Conservation (phyloP, 2,888 invertebrate genomes). For the Perdita meconis region DNA sequence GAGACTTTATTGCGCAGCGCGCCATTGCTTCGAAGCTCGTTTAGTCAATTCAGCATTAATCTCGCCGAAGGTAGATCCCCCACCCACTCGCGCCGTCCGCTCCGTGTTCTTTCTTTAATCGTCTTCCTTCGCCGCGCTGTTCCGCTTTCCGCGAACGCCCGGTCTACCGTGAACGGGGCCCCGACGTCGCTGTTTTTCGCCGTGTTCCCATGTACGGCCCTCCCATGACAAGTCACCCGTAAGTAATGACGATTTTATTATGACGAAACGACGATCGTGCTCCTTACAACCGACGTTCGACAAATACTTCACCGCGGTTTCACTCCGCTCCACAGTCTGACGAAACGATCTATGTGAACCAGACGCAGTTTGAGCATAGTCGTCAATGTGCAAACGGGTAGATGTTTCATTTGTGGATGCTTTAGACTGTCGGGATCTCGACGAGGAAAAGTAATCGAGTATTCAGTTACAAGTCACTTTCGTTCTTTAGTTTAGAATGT, state of each 20-base stretch:
- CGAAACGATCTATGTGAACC: too few species aligned
- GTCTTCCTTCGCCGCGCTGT: conserved; percentile 9
- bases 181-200: not conserved
- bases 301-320: conserved; percentile 10
- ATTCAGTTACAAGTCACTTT: too few species aligned
- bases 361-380: too few species aligned
- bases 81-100: conserved; percentile 15
- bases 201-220: conserved; percentile 15
- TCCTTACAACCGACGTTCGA: too few species aligned
- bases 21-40: conserved; percentile 57
- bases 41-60: conserved; percentile 64
- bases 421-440: too few species aligned
- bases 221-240: conserved; percentile 32
- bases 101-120: conserved; percentile 21
- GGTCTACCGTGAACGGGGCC: conserved; percentile 7
- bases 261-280: conserved; percentile 16
- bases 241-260: conserved; percentile 46
- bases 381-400: too few species aligned
- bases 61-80: conserved; percentile 43
- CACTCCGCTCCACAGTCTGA: too few species aligned
- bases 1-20: conserved; percentile 56
- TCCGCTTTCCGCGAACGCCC: conserved; percentile 26
- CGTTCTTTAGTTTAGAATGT: too few species aligned
- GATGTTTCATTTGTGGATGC: too few species aligned
- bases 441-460: too few species aligned